phyloP scores from a whole-genome alignment of 2,888 invertebrate genomes.

The Choristoneura rosaceana region DNA sequence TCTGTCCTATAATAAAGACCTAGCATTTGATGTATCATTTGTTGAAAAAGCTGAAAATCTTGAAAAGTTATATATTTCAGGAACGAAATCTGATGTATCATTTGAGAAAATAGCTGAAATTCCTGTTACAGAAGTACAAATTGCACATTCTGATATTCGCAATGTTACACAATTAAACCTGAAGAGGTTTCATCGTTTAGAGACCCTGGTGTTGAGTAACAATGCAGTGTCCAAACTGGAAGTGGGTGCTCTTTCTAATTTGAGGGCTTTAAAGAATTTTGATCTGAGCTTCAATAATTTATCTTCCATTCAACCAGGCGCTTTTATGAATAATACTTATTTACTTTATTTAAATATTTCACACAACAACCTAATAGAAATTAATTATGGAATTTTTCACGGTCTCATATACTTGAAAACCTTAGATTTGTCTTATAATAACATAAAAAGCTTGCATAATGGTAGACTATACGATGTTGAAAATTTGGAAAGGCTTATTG shows the following conservation, averaged over 20 bases:
- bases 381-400: slow-evolving; percentile 66
- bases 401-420: slow-evolving; percentile 58
- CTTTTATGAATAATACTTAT: slow-evolving; percentile 60
- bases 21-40: slow-evolving; percentile 50
- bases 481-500: slow-evolving; percentile 58
- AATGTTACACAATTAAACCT: slow-evolving; percentile 57
- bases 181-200: slow-evolving; percentile 50
- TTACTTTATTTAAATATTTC: slow-evolving; percentile 63
- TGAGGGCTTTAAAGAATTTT: slow-evolving; percentile 52
- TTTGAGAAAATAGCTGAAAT: slow-evolving; percentile 50
- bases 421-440: slow-evolving; percentile 68
- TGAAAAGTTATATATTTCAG: slow-evolving; percentile 56
- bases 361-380: slow-evolving; percentile 58
- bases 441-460: slow-evolving; percentile 59
- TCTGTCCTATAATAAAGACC: slow-evolving; percentile 62
- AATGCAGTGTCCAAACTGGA: slow-evolving; percentile 58
- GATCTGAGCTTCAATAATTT: slow-evolving; percentile 69
- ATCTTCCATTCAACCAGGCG: slow-evolving; percentile 63
- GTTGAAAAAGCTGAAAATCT: slow-evolving; percentile 51
- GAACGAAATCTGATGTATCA: slow-evolving; percentile 49
- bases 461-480: slow-evolving; percentile 64
- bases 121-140: slow-evolving; percentile 51
- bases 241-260: slow-evolving; percentile 54
- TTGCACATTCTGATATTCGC: slow-evolving; percentile 55
- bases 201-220: slow-evolving; percentile 54